Evolutionary conservation across 2,797 vertebrate species (phyloP).

Genomic region (Sebastes minor): DNA sequence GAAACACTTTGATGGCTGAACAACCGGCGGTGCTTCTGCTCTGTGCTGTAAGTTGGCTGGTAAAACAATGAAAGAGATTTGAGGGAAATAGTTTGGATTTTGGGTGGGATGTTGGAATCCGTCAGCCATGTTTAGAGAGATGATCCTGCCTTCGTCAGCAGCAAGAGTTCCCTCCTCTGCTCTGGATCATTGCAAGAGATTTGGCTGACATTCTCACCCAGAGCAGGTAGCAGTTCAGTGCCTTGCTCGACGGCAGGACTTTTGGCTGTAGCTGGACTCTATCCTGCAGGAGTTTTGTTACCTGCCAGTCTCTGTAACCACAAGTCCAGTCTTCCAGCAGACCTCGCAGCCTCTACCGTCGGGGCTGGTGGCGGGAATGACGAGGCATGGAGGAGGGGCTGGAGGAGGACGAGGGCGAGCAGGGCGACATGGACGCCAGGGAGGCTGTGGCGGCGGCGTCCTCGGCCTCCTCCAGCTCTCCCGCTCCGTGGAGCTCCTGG

Average conservation of each 20-base stretch:
- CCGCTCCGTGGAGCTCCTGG: slow-evolving; percentile 93
- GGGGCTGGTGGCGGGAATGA: slow-evolving; percentile 78
- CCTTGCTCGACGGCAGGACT: slow-evolving; percentile 14
- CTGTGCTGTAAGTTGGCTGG: not conserved
- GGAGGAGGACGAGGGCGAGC: slow-evolving; percentile 65
- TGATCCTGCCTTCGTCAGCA: slow-evolving; percentile 22
- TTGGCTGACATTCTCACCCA: slow-evolving; percentile 7
- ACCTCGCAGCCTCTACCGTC: slow-evolving; percentile 44
- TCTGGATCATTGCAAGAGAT: not conserved
- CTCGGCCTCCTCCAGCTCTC: slow-evolving; percentile 93
- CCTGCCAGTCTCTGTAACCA: slow-evolving; percentile 2
- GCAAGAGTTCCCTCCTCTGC: not conserved
- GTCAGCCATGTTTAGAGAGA: not conserved
- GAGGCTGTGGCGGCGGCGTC: slow-evolving; percentile 83
- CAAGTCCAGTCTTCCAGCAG: slow-evolving; percentile 4
- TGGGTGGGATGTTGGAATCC: not conserved
- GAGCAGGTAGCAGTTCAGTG: not conserved
- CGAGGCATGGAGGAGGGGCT: slow-evolving; percentile 77
- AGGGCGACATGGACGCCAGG: slow-evolving; percentile 82
- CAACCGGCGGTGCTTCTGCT: not conserved
- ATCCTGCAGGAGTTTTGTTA: not conserved
- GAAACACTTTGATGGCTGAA: not conserved
- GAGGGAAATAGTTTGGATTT: not conserved
- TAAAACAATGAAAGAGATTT: slow-evolving; percentile 20
- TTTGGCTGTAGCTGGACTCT: slow-evolving; percentile 14